Base-by-base conservation (phyloP, 2,888 invertebrate species). In the Xanthia icteritia region DNA sequence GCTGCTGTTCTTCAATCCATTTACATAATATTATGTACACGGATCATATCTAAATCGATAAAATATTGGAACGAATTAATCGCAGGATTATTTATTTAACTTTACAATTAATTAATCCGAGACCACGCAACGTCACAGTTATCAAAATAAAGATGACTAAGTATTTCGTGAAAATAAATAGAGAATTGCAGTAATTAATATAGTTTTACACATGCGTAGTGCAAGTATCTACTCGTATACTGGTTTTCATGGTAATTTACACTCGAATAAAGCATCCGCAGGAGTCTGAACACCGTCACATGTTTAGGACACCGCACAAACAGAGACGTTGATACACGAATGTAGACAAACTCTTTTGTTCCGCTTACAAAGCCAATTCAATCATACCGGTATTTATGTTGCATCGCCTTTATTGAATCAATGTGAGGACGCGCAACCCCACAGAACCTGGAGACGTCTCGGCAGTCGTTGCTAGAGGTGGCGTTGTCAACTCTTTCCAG, bases 51-150 rank as follows among this genome's bases (percentile, higher is more conserved):
- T 31, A n/a, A 56, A 73, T 31, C 13, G 15, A 36, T n/a, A n/a
- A 36, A 58, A 73, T 45, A 45, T 71, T 27, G 27, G 15, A 58
- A 27, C n/a, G 13, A 36, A 48, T 74, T 76, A 58, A 74, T 74
- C 36, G 45, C 27, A 36, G 58, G 58, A 74, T 74, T 76, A 48
- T 48, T 27, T 17, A 31, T 48, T 76, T 76, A 76, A 60, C 76
- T 17, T 48, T 39, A 23, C 5, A 74, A 74, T 58, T 17, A 76
- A 27, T 27, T 75, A 74, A 45, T 31, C 31, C 9, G 5, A 73
- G n/a, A 70, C n/a, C 31, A 20, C 54, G 23, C 45, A 58, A 56
- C 58, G 36, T 27, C 20, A 42, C 11, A 17, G 5, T 31, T 73
- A 56, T 73, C 54, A 5, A 20, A 36, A 5, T n/a, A 8, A 36